Evolutionary conservation across 2,113 vertebrate genomes (phyloP).

Genomic region (Calypte anna): DNA sequence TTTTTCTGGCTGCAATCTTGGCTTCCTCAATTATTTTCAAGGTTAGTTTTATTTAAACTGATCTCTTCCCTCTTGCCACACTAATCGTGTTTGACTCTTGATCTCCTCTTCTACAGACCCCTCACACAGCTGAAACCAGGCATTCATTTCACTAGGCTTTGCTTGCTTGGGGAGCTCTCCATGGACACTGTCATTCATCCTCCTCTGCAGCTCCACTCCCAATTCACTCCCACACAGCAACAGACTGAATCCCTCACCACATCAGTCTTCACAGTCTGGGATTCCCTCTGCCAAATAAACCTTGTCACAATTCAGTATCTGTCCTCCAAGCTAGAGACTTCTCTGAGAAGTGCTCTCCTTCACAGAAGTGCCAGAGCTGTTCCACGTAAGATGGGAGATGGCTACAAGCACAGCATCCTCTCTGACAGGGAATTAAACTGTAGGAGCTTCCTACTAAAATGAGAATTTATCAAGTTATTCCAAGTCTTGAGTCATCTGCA

Average conservation of each 20-base stretch:
- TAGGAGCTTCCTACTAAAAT: background rate
- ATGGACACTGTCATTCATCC: accelerated
- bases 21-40: background rate
- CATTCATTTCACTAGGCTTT: background rate
- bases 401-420: background rate
- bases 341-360: background rate
- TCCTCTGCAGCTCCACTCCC: background rate
- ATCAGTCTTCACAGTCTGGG: background rate
- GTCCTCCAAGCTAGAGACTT: background rate
- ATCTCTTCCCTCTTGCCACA: background rate
- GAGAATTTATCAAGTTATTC: background rate
- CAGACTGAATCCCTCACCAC: background rate
- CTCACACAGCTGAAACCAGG: background rate
- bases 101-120: background rate
- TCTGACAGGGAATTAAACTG: background rate
- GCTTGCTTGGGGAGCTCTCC: background rate
- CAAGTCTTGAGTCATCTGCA: background rate
- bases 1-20: background rate
- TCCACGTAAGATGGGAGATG: background rate
- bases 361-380: background rate
- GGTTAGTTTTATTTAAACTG: background rate
- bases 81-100: background rate
- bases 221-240: accelerated
- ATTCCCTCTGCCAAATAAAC: background rate
- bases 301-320: background rate